Conservation (phyloP, 1,140 invertebrate genomes). For the Brachionus rubens region DNA sequence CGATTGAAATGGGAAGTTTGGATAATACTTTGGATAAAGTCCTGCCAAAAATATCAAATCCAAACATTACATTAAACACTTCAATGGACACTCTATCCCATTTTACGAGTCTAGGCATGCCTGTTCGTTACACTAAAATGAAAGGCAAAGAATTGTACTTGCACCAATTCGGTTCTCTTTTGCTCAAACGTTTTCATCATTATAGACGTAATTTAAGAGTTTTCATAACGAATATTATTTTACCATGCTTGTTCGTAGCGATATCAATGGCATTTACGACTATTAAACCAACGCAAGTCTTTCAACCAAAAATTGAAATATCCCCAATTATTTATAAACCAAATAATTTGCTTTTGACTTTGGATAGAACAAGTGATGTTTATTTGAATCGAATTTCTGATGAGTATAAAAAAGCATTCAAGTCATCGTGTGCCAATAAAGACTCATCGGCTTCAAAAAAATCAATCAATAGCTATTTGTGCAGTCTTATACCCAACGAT, state of each 20-base stretch:
- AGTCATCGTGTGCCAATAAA: not conserved
- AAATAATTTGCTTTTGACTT: slow-evolving; percentile 48
- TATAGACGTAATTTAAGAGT: slow-evolving; percentile 54
- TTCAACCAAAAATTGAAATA: slow-evolving; percentile 52
- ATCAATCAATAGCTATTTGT: slow-evolving; percentile 38
- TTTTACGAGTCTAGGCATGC: not conserved
- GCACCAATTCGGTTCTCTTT: slow-evolving; percentile 51
- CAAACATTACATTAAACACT: slow-evolving; percentile 26
- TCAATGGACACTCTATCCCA: slow-evolving; percentile 40
- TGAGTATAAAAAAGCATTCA: not conserved
- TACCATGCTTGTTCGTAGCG: slow-evolving; percentile 53
- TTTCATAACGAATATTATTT: slow-evolving; percentile 51
- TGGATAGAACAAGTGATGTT: not conserved
- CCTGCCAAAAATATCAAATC: not conserved
- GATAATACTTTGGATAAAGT: slow-evolving; percentile 26
- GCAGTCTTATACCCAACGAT: slow-evolving; percentile 48
- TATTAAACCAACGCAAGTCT: slow-evolving; percentile 48
- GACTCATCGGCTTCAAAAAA: slow-evolving; percentile 25
- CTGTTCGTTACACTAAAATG: not conserved
- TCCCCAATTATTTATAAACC: slow-evolving; percentile 55
- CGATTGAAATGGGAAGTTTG: slow-evolving; percentile 35
- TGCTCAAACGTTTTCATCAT: slow-evolving; percentile 56
- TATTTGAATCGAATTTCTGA: slow-evolving; percentile 47
- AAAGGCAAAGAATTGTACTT: slow-evolving; percentile 40
- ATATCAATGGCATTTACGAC: slow-evolving; percentile 52